These are phyloP conservation scores for Notothenia rossii DNA, from an alignment of 2,113 vertebrate genomes.

Conservation along the genomic window DNA sequence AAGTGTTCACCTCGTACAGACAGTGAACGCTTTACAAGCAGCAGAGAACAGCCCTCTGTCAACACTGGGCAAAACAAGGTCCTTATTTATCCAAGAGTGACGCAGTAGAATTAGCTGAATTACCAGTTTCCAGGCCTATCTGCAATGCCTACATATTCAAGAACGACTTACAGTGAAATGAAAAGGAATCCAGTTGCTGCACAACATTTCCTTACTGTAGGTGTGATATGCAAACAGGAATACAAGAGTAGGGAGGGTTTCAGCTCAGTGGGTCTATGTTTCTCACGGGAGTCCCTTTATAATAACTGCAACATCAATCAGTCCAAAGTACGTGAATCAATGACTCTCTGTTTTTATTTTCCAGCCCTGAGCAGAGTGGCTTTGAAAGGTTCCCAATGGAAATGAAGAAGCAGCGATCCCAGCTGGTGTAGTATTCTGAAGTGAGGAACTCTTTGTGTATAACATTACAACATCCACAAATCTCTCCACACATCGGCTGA, in stretches of 20 bases:
- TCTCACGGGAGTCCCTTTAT: constrained; percentile 33
- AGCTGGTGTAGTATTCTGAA: background rate
- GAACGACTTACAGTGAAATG: constrained; percentile 41
- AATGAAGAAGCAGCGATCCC: constrained; percentile 20
- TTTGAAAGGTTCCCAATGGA: constrained; percentile 42
- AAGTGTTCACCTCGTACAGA: constrained; percentile 44
- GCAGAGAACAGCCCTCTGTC: constrained; percentile 66
- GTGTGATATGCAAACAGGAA: constrained; percentile 4
- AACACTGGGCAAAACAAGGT: constrained; percentile 65
- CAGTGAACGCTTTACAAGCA: constrained; percentile 65
- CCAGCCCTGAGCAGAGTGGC: constrained; percentile 11
- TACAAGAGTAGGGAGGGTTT: constrained; percentile 5
- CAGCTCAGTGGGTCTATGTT: constrained; percentile 21
- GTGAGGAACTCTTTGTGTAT: constrained; percentile 28
- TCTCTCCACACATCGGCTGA: constrained; percentile 29
- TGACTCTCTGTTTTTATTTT: constrained; percentile 45
- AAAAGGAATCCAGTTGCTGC: constrained; percentile 21
- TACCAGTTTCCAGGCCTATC: constrained; percentile 20
- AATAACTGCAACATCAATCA: constrained; percentile 45
- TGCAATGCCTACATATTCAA: constrained; percentile 38
- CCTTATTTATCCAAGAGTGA: constrained; percentile 60
- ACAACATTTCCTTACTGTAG: background rate
- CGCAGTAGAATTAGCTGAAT: constrained; percentile 40
- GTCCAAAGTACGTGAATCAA: constrained; percentile 17
- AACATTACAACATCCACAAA: constrained; percentile 43